Evolutionary conservation across 1,140 invertebrate species (phyloP), one percentile per base, ranked within the genome.

Genomic region (Eriosoma lanigerum): DNA sequence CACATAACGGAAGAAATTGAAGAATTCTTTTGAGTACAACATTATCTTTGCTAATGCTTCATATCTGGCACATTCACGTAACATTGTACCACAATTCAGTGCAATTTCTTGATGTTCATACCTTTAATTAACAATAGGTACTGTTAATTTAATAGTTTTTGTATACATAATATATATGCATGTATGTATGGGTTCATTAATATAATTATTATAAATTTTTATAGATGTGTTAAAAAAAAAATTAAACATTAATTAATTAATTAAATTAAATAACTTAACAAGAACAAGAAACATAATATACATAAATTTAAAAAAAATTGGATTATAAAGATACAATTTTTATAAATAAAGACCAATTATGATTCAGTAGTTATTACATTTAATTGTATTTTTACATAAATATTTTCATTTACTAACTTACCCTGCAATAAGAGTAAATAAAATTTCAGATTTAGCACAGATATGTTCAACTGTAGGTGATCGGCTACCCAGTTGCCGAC

Each of bases 21-120:
- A 99, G 90, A 99, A 99, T 86, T 98, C 95, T 84, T 97, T 94
- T 76, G 95, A 96, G 87, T 97, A 92, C 82, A 99, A 91, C 91
- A 99, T 96, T 81, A 99, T 97, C 89, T 99, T 98, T 78, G 97
- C 97, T 84, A 99, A 87, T 64, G 96, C 95, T 88, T 99, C 97
- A 85, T 98, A 97, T 85, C 98, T 89, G 82, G 96, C 96, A 89
- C 97, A 99, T 87, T 99, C 98, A 81, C 98, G 88, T 81, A 99
- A 88, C 98, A 99, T 99, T 82, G 96, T 97, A 48, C 98, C 98
- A 90, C 97, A 99, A 85, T 98, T 98, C 80, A 99, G 90, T 82
- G 98, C 98, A 85, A 99, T 98, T 86, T 99, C 98, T 87, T 98
- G 96, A 86, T 95, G 95, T 86, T 99, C 97, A 88, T 99, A 99